These are phyloP conservation scores for Eretmochelys imbricata DNA, from an alignment of 2,113 vertebrate genomes.

Conservation along the genomic window DNA sequence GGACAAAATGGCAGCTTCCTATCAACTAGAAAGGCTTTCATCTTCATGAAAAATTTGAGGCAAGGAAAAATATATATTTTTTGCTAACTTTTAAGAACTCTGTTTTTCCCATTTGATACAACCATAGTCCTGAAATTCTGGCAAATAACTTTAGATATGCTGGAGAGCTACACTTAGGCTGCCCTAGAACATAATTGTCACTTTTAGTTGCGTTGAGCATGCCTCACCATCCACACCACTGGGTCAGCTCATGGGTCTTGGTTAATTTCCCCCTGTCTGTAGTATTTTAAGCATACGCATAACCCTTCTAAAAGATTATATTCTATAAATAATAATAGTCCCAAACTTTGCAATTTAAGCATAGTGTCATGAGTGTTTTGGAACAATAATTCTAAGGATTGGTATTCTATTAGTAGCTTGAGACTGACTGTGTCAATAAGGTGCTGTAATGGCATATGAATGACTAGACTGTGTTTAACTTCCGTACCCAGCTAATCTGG, in stretches of 20 bases:
- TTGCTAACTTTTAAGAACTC: neutral
- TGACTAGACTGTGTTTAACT: too few species aligned
- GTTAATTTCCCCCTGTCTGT: neutral
- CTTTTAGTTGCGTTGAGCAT: too few species aligned
- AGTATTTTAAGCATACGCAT: neutral
- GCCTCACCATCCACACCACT: too few species aligned
- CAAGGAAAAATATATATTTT: neutral
- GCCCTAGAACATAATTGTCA: neutral
- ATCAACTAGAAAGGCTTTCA: neutral
- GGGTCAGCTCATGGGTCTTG: neutral
- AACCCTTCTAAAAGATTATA: neutral
- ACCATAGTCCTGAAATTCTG: neutral
- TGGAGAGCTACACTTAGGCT: neutral
- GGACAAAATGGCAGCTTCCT: neutral
- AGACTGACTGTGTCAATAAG: neutral
- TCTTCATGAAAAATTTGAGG: neutral
- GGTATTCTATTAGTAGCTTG: neutral
- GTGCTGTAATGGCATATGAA: neutral
- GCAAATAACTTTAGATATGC: neutral
- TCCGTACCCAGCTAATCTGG: neutral
- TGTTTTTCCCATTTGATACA: neutral
- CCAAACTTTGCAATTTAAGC: neutral
- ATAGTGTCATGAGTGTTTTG: neutral
- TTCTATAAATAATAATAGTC: neutral
- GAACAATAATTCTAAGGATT: neutral